Evolutionary conservation across 2,797 vertebrate genomes (phyloP).

Genomic region (Sphaeramia orbicularis): DNA sequence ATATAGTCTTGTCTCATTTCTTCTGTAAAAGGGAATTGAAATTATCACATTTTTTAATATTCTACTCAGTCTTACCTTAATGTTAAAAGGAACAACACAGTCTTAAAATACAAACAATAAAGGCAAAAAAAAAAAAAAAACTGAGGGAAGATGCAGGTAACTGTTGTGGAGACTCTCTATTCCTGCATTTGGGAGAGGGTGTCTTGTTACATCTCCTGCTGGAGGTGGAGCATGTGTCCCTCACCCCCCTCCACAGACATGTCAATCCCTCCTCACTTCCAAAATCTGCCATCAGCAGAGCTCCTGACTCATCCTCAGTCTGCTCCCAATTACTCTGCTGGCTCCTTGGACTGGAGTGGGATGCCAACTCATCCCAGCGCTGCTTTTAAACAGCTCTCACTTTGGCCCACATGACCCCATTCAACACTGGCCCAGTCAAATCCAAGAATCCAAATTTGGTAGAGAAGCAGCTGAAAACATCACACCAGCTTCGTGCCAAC

Average conservation of each 20-base stretch:
- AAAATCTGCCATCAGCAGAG: constrained; percentile 59
- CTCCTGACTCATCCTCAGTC: constrained; percentile 75
- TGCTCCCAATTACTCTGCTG: constrained; percentile 82
- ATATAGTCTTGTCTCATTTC: too few species aligned
- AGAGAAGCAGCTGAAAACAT: constrained; percentile 34
- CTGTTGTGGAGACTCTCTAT: constrained; percentile 46
- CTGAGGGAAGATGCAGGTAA: constrained; percentile 35
- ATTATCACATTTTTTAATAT: too few species aligned
- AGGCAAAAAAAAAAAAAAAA: constrained; percentile 23
- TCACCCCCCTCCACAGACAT: constrained; percentile 45
- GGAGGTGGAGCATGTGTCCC: constrained; percentile 63
- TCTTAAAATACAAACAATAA: constrained; percentile 18
- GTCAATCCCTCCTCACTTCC: constrained; percentile 52
- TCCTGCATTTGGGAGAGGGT: constrained; percentile 69
- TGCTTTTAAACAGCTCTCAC: constrained; percentile 51
- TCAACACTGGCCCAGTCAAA: constrained; percentile 37
- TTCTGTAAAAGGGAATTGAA: too few species aligned
- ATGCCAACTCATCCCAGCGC: constrained; percentile 63
- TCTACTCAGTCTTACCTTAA: too few species aligned
- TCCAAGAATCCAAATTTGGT: constrained; percentile 28
- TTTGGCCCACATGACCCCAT: constrained; percentile 39
- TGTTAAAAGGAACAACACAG: not conserved
- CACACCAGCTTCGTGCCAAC: constrained; percentile 16
- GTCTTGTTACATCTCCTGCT: constrained; percentile 31
- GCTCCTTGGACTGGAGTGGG: constrained; percentile 48